Conservation (phyloP, 30 jellyfish, hydroid and myxozoan species). For the Haliclystus octoradiatus region DNA sequence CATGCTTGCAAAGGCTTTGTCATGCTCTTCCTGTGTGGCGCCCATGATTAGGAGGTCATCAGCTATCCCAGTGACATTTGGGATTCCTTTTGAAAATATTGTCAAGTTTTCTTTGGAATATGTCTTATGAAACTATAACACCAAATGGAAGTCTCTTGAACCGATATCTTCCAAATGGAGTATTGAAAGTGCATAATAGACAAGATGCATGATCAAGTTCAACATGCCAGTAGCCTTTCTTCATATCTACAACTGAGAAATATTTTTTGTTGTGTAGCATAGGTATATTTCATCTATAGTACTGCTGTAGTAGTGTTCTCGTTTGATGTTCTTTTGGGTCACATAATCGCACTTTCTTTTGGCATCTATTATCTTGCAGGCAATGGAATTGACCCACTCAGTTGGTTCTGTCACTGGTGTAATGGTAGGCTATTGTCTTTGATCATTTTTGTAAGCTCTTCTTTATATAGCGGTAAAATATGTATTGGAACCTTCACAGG, state of each 20-base stretch:
- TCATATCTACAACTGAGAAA: constrained; percentile 5
- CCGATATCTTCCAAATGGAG: constrained; percentile 21
- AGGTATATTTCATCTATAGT: constrained; percentile 29
- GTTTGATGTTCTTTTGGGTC: constrained; percentile 6
- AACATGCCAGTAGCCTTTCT: constrained; percentile 14
- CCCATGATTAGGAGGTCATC: constrained; percentile 14
- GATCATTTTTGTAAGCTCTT: no score
- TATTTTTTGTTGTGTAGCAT: constrained; percentile 7
- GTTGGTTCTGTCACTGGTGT: constrained; percentile 13
- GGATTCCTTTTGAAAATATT: not conserved
- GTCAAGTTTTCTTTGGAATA: constrained; percentile 11
- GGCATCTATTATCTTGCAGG: not conserved
- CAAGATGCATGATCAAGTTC: constrained; percentile 9
- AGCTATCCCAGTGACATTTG: constrained; percentile 12
- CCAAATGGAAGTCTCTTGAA: constrained; percentile 19
- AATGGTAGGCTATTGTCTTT: no score
- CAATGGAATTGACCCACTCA: constrained; percentile 2
- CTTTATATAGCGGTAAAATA: no score
- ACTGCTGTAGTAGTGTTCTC: constrained; percentile 12
- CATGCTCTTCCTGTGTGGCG: constrained; percentile 9
- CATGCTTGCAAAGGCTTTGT: not conserved
- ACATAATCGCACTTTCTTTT: constrained; percentile 13
- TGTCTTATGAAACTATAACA: constrained; percentile 4
- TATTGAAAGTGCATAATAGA: constrained; percentile 15
- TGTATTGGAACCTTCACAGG: no score